Percentiles rank a stretch among this genome's conserved stretches.
Conservation (phyloP, 2,797 vertebrate species). For the Danio aesculapii region DNA sequence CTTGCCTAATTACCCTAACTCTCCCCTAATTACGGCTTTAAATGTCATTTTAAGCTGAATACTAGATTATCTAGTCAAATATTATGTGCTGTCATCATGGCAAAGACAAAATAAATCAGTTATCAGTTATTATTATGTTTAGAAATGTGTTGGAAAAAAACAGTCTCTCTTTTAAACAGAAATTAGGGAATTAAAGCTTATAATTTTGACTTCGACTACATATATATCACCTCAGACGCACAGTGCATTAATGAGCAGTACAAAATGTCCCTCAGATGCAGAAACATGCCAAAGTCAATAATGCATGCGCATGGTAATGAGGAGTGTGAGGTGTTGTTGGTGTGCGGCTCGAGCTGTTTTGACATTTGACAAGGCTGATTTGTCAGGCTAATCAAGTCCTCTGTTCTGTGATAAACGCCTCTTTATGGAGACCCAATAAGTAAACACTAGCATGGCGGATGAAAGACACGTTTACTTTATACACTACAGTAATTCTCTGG, state of each 20-base stretch:
- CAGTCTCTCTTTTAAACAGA: too few species aligned
- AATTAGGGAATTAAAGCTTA: too few species aligned
- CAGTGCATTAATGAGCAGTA: constrained; percentile 1
- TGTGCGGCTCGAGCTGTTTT: constrained; percentile 60
- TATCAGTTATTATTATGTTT: too few species aligned
- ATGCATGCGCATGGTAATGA: neutral
- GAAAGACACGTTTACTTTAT: constrained; percentile 8
- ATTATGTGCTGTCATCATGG: too few species aligned
- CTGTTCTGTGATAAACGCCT: constrained; percentile 62
- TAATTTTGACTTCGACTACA: too few species aligned
- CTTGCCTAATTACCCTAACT: too few species aligned
- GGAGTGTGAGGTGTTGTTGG: too few species aligned
- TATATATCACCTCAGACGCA: neutral
- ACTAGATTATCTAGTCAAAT: too few species aligned
- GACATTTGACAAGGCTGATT: constrained; percentile 72
- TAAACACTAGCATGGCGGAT: constrained; percentile 28
- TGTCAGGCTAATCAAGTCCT: constrained; percentile 66
- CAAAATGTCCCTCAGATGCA: neutral
- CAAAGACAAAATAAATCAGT: too few species aligned
- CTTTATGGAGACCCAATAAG: constrained; percentile 59
- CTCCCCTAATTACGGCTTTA: too few species aligned
- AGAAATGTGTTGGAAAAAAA: too few species aligned
- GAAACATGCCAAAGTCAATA: neutral
- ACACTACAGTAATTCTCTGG: neutral
- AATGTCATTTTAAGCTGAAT: too few species aligned